Conservation (phyloP, 2,888 invertebrate species). For the Biston betularia region DNA sequence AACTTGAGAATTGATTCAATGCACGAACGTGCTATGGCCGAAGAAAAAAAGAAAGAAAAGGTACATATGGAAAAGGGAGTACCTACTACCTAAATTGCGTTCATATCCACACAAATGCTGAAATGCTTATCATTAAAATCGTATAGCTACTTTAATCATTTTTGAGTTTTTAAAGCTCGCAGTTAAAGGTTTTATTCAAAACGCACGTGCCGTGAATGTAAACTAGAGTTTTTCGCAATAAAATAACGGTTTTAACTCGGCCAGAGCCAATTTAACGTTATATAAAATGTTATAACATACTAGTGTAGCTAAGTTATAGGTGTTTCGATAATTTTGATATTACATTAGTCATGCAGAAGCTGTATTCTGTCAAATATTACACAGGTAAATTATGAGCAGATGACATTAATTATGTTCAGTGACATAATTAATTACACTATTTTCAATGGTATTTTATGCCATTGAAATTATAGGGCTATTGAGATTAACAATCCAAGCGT, state of each 20-base stretch:
- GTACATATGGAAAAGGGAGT: too few relatives aligned
- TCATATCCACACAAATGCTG: neutral
- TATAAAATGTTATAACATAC: constrained; percentile 11
- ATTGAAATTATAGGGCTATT: too few relatives aligned
- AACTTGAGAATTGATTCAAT: too few relatives aligned
- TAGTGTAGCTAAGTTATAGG: constrained; percentile 3
- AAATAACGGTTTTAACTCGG: constrained; percentile 10
- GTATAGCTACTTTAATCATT: neutral
- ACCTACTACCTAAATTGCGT: neutral
- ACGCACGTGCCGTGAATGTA: constrained; percentile 8
- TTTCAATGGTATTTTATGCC: too few relatives aligned
- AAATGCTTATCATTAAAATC: neutral
- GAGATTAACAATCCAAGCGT: too few relatives aligned
- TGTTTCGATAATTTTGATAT: constrained; percentile 4
- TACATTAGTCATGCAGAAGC: neutral
- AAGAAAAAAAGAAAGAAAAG: too few relatives aligned
- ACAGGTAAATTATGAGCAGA: too few relatives aligned
- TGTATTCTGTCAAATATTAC: neutral
- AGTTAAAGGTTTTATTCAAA: constrained; percentile 11
- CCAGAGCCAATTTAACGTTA: constrained; percentile 4
- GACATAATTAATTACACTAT: too few relatives aligned
- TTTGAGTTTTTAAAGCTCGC: neutral
- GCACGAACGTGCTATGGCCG: too few relatives aligned
- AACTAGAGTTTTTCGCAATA: constrained; percentile 16
- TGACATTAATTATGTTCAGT: too few relatives aligned